Percentiles rank a stretch among this genome's conserved stretches.
These are phyloP conservation scores for Diorhabda sublineata DNA, from an alignment of 1,140 invertebrate species.

Conservation along the genomic window DNA sequence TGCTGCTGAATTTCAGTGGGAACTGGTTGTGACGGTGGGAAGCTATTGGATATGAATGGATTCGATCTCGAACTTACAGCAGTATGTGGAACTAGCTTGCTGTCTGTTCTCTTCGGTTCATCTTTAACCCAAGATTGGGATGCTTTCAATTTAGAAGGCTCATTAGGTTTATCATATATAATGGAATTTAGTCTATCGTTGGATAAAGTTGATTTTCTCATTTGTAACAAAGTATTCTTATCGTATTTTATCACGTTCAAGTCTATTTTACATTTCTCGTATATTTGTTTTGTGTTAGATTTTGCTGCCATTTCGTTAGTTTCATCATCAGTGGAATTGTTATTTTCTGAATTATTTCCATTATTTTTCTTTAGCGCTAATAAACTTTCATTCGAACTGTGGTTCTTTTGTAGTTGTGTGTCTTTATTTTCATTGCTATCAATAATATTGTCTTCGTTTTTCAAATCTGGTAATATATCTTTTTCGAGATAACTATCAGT, in stretches of 20 bases:
- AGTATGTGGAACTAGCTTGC: background rate
- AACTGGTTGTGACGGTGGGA: slow-evolving; percentile 55
- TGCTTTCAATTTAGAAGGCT: background rate
- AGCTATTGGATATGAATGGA: slow-evolving; percentile 51
- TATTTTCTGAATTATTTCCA: slow-evolving; percentile 19
- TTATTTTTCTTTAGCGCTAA: slow-evolving; percentile 17
- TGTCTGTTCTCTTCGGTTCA: background rate
- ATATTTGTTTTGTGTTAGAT: slow-evolving; percentile 35
- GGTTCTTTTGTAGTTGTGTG: slow-evolving; percentile 4
- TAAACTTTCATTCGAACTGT: slow-evolving; percentile 24
- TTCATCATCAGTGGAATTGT: slow-evolving; percentile 42
- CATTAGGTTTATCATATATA: slow-evolving; percentile 17
- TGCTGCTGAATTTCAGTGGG: slow-evolving; percentile 73
- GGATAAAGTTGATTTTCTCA: slow-evolving; percentile 47
- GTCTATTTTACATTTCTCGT: slow-evolving; percentile 48
- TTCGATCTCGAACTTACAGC: slow-evolving; percentile 38
- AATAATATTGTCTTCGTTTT: slow-evolving; percentile 33
- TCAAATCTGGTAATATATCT: slow-evolving; percentile 36
- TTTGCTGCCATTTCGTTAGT: slow-evolving; percentile 47
- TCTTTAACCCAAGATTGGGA: slow-evolving; percentile 8
- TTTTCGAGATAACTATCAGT: slow-evolving; percentile 45
- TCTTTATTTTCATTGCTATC: slow-evolving; percentile 15
- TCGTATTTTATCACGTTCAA: slow-evolving; percentile 49
- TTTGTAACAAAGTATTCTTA: slow-evolving; percentile 50
- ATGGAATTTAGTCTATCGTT: slow-evolving; percentile 33